Evolutionary conservation across 1,140 invertebrate species (phyloP), one percentile per base, ranked within the genome.

Genomic region (Papilio dardanus): DNA sequence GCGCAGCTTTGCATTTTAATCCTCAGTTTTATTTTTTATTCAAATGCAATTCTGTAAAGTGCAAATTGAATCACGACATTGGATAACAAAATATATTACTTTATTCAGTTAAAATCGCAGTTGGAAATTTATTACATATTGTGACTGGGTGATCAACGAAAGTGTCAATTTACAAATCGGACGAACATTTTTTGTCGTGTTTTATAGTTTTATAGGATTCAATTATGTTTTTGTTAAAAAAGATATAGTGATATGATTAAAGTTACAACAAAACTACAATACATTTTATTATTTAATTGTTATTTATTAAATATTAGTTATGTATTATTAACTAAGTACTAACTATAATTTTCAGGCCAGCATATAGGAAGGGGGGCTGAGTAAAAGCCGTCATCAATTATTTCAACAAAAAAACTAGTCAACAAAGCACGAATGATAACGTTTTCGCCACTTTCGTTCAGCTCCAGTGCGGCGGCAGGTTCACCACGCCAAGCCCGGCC

Each of bases 21-120:
- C 24, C 10, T 2, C 24, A 62, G 54, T 3, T 62, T 28, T 62
- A 62, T 62, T 62, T 62, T 62, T 62, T 62, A 62, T 62, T 62
- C 54, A 62, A 21, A 10, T 62, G 54, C 54, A 62, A 62, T 62
- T 62, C 30, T 62, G 54, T 62, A 62, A 62, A 69, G 31, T 69
- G 67, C 67, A 69, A 69, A 69, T 69, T 69, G 67, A 69, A 69
- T 69, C 67, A 69, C 35, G 21, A n/a, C 35, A 40, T 37, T 40
- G n/a, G 33, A 35, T 40, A 69, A 69, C 67, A 69, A 69, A 69
- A 40, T 42, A n/a, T n/a, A n/a, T n/a, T n/a, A 69, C 67, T 37
- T 69, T 69, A 69, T 69, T 69, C 67, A 21, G 31, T 69, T 69
- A 37, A 69, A 69, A 69, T 37, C 2, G 31, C 12, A 37, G 30